Evolutionary conservation across 1,140 invertebrate genomes (phyloP).

Genomic region (Dufourea novaeangliae): DNA sequence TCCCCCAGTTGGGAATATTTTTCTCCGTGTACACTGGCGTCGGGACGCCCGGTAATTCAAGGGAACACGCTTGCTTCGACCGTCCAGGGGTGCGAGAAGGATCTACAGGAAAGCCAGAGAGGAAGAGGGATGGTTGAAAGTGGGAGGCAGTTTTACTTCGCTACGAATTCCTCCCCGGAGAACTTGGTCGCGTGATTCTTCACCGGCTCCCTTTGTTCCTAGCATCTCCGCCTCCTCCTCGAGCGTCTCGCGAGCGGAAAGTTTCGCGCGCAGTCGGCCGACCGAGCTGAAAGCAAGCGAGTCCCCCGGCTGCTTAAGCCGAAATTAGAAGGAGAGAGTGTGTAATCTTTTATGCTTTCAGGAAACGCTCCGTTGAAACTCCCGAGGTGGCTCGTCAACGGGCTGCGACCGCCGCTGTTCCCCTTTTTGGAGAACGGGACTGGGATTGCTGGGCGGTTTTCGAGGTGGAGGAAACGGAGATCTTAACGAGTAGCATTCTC

Average conservation of each 20-base stretch:
- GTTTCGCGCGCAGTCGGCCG: background rate
- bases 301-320: no score
- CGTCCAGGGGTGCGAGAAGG: background rate
- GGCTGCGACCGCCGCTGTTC: no score
- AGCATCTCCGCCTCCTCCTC: no score
- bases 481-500: no score
- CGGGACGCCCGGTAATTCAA: slow-evolving; percentile 49
- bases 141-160: slow-evolving; percentile 42
- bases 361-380: no score
- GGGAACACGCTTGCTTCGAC: slow-evolving; percentile 39
- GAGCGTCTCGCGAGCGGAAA: background rate
- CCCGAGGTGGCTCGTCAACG: no score
- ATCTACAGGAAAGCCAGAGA: background rate
- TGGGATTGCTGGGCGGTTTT: no score
- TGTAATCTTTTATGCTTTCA: background rate
- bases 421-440: no score
- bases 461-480: no score
- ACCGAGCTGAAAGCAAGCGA: no score
- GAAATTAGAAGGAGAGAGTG: background rate
- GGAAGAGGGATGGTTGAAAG: background rate
- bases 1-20: slow-evolving; percentile 47
- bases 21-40: slow-evolving; percentile 17
- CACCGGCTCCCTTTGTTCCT: slow-evolving; percentile 26
- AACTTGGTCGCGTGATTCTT: slow-evolving; percentile 29
- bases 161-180: slow-evolving; percentile 53